Evolutionary conservation across 37 sponge, comb jelly and placozoan species (phyloP), one percentile per base, ranked within the genome.

Genomic region (Haliclona indistincta): DNA sequence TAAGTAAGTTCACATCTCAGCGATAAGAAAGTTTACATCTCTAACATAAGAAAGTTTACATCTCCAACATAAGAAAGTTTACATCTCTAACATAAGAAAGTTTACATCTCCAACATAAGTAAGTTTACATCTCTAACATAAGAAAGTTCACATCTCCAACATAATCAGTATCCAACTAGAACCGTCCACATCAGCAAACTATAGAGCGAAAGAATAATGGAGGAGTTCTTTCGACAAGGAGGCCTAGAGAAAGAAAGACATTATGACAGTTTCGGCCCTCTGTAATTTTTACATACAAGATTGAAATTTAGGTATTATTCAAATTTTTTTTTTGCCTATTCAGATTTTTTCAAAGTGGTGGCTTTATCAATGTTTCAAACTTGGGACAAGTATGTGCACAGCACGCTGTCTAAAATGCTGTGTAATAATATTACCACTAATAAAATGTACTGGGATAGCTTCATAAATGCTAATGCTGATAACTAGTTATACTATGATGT

Each of bases 171-270:
- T 39, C 84, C 84, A 33, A 68, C 74, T n/a, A 52, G 89, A 23
- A 67, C 70, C 11, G 71, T 81, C 36, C 28, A 29, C 3, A 41
- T 83, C 3, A 79, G 89, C 47, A 79, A 60, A 58, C 38, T 26
- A 33, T 89, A 84, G 89, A 78, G 84, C 74, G 84, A 83, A 51
- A 55, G 68, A 35, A 83, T 89, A 17, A 89, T 89, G 89, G 89
- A 83, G 43, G 89, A 89, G 56, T 89, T 89, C 74, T 89, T 82
- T 66, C 64, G 79, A 68, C 89, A 89, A 78, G n/a, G 81, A 52
- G 89, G 83, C 70, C 40, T 55, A 66, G 89, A 89, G 54, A 56
- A 75, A 45, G 44, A 68, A 13, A 39, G 82, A 72, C 74, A 82
- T n/a, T 26, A 71, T 89, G 5, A 79, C 84, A 15, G 78, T 89